phyloP scores from a whole-genome alignment of 2,888 invertebrate species.

The Seira sanloemensis region DNA sequence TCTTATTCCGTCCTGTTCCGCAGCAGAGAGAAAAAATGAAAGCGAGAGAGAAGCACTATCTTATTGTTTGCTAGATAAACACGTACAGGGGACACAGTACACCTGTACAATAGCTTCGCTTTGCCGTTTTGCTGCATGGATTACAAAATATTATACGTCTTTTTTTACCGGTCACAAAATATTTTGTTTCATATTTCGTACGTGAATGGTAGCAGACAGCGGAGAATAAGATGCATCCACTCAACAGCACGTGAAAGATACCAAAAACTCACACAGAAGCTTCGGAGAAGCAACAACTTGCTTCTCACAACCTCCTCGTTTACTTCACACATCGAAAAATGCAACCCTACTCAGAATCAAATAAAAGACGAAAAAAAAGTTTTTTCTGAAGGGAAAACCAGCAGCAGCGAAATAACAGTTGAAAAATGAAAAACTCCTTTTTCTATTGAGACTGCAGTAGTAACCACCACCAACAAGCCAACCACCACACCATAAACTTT shows the following conservation, averaged over 20 bases:
- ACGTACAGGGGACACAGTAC: neutral
- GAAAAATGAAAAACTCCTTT: constrained; percentile 1
- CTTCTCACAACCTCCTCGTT: neutral
- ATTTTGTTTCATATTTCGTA: neutral
- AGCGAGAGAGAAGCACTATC: constrained; percentile 17
- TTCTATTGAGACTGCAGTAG: no score
- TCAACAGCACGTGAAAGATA: neutral
- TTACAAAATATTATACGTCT: neutral
- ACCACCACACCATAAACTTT: constrained; percentile 31
- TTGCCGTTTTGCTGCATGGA: neutral
- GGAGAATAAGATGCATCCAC: neutral
- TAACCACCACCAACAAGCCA: constrained; percentile 13
- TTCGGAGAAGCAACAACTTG: constrained; percentile 31
- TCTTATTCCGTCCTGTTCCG: constrained; percentile 17
- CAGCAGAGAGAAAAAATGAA: constrained; percentile 1
- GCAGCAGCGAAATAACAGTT: constrained; percentile 17
- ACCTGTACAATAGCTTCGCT: neutral
- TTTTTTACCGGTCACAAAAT: constrained; percentile 10
- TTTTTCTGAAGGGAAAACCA: neutral
- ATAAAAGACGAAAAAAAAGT: neutral
- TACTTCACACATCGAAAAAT: neutral
- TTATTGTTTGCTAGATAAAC: constrained; percentile 9
- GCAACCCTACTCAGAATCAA: neutral
- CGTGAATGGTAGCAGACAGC: constrained; percentile 6
- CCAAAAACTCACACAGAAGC: neutral